Evolutionary conservation across 2,888 invertebrate genomes (phyloP).

Genomic region (Thysanoteuthis rhombus): DNA sequence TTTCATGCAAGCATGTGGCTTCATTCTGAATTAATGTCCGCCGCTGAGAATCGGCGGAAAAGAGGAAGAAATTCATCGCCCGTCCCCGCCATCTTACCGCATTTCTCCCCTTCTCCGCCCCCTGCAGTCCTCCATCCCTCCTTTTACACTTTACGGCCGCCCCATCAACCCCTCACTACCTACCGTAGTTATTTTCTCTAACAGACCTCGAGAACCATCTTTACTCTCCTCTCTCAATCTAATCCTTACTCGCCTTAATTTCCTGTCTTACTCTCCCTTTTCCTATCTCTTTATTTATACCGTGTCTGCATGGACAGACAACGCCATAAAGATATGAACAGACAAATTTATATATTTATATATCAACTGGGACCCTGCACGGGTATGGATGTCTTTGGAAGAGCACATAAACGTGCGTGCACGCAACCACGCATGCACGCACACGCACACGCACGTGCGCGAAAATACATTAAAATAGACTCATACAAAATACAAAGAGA

Average conservation of each 20-base stretch:
- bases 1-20: slow-evolving; percentile 12
- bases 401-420: no score
- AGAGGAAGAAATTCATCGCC: not conserved
- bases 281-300: not conserved
- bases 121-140: not conserved
- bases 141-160: not conserved
- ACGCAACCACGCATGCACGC: no score
- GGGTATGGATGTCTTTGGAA: no score
- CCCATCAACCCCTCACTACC: not conserved
- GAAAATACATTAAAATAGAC: no score
- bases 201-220: not conserved
- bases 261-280: no score
- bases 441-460: no score
- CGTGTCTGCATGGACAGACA: not conserved
- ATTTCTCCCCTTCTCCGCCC: not conserved
- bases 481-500: no score
- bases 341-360: slow-evolving; percentile 12
- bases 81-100: not conserved
- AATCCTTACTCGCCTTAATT: not conserved
- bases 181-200: not conserved
- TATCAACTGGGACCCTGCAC: not conserved
- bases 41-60: not conserved
- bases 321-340: not conserved
- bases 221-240: not conserved
- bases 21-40: not conserved